Percentiles rank a stretch among this genome's conserved stretches.
Conservation (phyloP, 2,888 invertebrate species). For the Shargacucullia verbasci region DNA sequence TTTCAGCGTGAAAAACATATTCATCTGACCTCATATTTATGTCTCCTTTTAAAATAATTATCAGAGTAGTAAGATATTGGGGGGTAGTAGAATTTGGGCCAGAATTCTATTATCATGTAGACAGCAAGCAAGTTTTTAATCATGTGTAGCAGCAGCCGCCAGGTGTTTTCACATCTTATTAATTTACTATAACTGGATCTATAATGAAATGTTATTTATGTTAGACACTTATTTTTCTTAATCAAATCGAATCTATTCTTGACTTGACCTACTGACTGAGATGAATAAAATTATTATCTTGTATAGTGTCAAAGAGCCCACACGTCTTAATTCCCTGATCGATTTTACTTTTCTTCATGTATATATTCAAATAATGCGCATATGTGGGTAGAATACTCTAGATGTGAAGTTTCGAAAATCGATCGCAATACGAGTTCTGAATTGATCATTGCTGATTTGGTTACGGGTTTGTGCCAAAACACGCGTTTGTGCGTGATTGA, state of each 20-base stretch:
- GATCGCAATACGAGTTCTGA: conserved; percentile 65
- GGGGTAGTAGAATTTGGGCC: too few relatives aligned
- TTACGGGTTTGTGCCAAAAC: conserved; percentile 57
- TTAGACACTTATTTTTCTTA: conserved; percentile 1
- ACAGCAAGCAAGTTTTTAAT: not conserved
- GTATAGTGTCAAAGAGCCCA: not conserved
- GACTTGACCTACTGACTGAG: conserved; percentile 29
- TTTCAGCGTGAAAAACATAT: too few relatives aligned
- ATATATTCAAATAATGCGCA: conserved; percentile 71
- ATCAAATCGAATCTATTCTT: conserved; percentile 11
- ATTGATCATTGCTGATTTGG: conserved; percentile 62
- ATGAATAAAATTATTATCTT: conserved; percentile 3
- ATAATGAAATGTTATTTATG: conserved; percentile 13
- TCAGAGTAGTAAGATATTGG: too few relatives aligned
- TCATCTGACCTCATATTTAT: too few relatives aligned
- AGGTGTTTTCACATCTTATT: conserved; percentile 14
- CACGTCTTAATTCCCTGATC: conserved; percentile 29
- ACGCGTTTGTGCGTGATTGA: conserved; percentile 51
- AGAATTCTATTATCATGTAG: not conserved
- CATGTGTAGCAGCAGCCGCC: not conserved
- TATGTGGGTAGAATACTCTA: conserved; percentile 53
- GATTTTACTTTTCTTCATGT: conserved; percentile 75
- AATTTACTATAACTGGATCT: conserved; percentile 10
- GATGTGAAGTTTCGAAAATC: conserved; percentile 72
- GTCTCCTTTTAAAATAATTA: too few relatives aligned